Percentiles rank a stretch among this genome's conserved stretches.
phyloP scores from a whole-genome alignment of 2,888 invertebrate genomes.

The Eupsilia transversa region DNA sequence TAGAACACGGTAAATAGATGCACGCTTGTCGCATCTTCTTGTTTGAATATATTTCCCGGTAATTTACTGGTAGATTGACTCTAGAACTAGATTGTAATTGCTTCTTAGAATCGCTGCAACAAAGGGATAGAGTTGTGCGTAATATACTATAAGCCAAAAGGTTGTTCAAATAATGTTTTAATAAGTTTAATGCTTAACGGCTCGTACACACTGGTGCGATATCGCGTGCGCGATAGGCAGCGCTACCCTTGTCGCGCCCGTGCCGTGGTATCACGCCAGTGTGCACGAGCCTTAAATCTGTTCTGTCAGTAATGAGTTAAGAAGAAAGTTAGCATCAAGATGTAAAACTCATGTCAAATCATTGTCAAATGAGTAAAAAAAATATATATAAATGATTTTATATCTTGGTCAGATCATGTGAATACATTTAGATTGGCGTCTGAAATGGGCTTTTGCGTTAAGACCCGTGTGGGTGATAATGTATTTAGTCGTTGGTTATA shows the following conservation, averaged over 20 bases:
- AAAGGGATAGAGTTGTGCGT: background rate
- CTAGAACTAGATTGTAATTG: slow-evolving; percentile 18
- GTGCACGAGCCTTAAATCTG: too few species aligned
- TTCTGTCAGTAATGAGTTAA: background rate
- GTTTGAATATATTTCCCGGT: slow-evolving; percentile 9
- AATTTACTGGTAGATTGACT: slow-evolving; percentile 1
- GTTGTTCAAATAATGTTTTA: background rate
- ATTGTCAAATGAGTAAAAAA: background rate
- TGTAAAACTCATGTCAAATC: background rate
- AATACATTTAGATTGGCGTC: too few species aligned
- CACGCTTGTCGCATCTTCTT: background rate
- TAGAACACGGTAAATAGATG: slow-evolving; percentile 5
- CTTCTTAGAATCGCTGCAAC: background rate
- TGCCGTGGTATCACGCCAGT: too few species aligned
- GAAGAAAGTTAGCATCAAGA: background rate
- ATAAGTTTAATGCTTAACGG: background rate
- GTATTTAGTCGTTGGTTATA: background rate
- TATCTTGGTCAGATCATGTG: too few species aligned
- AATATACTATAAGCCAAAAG: background rate
- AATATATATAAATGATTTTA: background rate
- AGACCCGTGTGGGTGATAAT: too few species aligned
- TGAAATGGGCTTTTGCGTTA: too few species aligned
- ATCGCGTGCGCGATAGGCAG: too few species aligned
- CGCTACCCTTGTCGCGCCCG: too few species aligned
- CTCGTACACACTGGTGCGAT: too few species aligned